These are phyloP conservation scores for Anthonomus grandis DNA, from an alignment of 1,140 invertebrate genomes.

Conservation along the genomic window DNA sequence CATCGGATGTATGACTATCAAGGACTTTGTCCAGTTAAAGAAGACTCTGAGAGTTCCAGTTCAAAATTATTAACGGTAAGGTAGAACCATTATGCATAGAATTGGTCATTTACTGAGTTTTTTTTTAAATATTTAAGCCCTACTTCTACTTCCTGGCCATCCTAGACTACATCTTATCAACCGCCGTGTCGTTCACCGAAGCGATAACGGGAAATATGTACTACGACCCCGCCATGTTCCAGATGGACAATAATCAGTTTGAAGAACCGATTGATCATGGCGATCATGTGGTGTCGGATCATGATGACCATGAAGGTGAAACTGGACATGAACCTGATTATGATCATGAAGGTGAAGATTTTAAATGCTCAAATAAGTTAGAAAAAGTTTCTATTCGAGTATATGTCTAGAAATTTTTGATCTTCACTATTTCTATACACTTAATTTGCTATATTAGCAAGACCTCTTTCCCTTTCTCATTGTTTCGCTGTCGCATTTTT, in stretches of 20 bases:
- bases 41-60: slow-evolving; percentile 59
- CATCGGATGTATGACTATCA: slow-evolving; percentile 86
- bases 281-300: slow-evolving; percentile 13
- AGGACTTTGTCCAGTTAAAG: slow-evolving; percentile 75
- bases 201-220: slow-evolving; percentile 23
- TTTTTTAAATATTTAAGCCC: slow-evolving; percentile 29
- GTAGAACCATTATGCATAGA: no score
- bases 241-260: slow-evolving; percentile 8
- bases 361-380: slow-evolving; percentile 6
- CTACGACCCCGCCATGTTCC: slow-evolving; percentile 16
- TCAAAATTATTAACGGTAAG: slow-evolving; percentile 61
- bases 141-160: slow-evolving; percentile 29
- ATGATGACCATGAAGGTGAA: slow-evolving; percentile 16
- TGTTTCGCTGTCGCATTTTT: no score
- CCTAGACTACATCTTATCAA: slow-evolving; percentile 26
- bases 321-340: no score
- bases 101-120: no score
- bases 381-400: background rate
- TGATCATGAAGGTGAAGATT: slow-evolving; percentile 42
- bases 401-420: no score
- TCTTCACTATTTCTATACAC: no score
- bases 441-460: no score
- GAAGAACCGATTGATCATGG: background rate
- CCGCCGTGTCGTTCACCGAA: slow-evolving; percentile 22
- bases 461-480: no score